Base-by-base conservation (phyloP, 1,140 invertebrate genomes). In the Cyrtorhinus lividipennis region DNA sequence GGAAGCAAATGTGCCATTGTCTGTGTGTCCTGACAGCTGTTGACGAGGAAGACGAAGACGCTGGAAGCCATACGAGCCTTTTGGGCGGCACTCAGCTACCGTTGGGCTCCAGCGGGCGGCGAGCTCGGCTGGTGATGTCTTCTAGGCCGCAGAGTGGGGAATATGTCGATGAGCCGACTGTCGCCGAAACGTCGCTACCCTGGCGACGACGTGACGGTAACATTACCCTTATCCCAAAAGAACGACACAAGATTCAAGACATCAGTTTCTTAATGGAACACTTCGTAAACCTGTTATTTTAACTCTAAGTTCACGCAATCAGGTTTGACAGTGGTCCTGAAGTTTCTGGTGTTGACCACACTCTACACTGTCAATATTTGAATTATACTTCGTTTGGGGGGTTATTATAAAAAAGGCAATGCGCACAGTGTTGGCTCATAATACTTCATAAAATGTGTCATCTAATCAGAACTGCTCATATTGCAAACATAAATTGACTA, bases 171-270 rank as follows among this genome's bases (percentile, higher is more conserved):
- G 73, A 73, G 56, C 82, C 83, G 61, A 85, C 84, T 67, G 79
- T 82, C 67, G 81, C 84, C 71, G 84, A 86, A 75, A 78, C 81
- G 71, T 83, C 81, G 66, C 78, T 86, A 72, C 85, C 85, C 67
- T 87, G 85, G 85, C 78, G 84, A 74, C 62, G 64, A 20, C 77
- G 84, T 70, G 82, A 84, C 73, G 79, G 79, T 68, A 66, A 65
- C 58, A 23, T 59, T 26, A 18, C 26, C 24, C 48, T 13, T 24
- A 2, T 26, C 56, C 38, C 56, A 62, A 62, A 56, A 48, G 22
- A 48, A 62, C 30, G 15, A n/a, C n/a, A n/a, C n/a, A n/a, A n/a
- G n/a, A n/a, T n/a, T n/a, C n/a, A n/a, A n/a, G 23, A 12, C 20
- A 13, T 20, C 20, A 10, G 13, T 56, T 56, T 45, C 44, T 45